Conservation (phyloP, 2,797 vertebrate genomes). For the Spondyliosoma cantharus region DNA sequence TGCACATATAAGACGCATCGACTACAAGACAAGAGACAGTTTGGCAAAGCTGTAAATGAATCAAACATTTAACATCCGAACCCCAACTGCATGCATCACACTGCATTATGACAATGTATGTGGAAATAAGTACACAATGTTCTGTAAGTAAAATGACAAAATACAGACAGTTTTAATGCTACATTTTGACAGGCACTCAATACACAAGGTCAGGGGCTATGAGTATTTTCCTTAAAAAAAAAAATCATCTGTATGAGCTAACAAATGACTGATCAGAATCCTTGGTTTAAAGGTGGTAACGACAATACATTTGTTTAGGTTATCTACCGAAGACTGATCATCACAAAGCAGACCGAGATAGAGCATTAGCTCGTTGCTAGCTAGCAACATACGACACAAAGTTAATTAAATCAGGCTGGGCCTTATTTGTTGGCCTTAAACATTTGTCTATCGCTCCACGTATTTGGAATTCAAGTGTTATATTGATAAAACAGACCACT, state of each 20-base stretch:
- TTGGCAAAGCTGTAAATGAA: background rate
- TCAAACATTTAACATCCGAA: background rate
- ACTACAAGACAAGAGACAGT: background rate
- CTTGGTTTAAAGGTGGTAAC: background rate
- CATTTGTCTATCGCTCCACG: background rate
- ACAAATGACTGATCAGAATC: background rate
- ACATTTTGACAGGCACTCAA: background rate
- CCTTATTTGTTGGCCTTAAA: conserved; percentile 19
- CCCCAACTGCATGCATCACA: background rate
- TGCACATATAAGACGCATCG: background rate
- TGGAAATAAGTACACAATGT: background rate
- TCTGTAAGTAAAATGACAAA: background rate
- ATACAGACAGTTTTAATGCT: background rate
- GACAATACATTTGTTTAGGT: background rate
- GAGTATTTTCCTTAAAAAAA: background rate
- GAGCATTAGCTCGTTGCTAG: conserved; percentile 52
- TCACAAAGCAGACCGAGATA: conserved; percentile 61
- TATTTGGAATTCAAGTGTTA: background rate
- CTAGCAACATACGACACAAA: conserved; percentile 68
- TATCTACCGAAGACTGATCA: conserved; percentile 35
- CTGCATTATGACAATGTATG: background rate
- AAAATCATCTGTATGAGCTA: background rate
- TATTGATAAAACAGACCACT: conserved; percentile 2
- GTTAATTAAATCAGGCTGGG: conserved; percentile 56
- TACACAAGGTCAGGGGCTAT: background rate